These are phyloP conservation scores for Perca flavescens DNA, from an alignment of 2,113 vertebrate genomes.

Conservation along the genomic window DNA sequence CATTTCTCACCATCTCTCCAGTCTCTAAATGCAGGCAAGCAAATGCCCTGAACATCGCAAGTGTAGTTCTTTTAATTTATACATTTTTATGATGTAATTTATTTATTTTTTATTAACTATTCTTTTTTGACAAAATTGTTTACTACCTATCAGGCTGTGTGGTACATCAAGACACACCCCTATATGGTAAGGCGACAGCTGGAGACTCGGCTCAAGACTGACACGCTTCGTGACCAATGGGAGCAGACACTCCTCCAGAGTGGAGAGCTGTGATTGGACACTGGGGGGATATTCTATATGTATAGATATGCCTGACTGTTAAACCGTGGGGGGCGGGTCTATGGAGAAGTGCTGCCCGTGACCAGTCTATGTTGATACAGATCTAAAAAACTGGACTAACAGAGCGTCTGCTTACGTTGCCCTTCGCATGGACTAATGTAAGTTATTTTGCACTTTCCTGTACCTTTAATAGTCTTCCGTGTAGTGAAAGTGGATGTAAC, in stretches of 20 bases:
- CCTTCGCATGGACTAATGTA: slow-evolving; percentile 77
- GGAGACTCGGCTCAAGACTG: slow-evolving; percentile 57
- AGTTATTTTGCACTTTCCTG: slow-evolving; percentile 62
- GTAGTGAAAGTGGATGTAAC: neutral
- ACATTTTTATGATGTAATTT: neutral
- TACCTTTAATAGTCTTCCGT: neutral
- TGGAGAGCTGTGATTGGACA: slow-evolving; percentile 75
- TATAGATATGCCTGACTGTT: slow-evolving; percentile 79
- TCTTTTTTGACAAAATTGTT: slow-evolving; percentile 55
- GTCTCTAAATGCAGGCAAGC: neutral
- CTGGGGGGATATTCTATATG: slow-evolving; percentile 61
- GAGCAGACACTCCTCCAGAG: neutral
- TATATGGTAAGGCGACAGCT: slow-evolving; percentile 77
- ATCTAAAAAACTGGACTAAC: slow-evolving; percentile 75
- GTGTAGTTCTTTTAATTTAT: neutral
- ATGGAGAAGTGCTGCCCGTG: slow-evolving; percentile 73
- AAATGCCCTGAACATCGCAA: neutral
- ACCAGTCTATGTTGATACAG: slow-evolving; percentile 71
- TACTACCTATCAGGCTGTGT: slow-evolving; percentile 51
- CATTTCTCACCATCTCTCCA: neutral
- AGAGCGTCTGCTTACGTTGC: slow-evolving; percentile 51
- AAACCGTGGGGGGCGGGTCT: slow-evolving; percentile 76
- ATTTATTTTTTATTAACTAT: neutral
- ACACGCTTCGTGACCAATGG: slow-evolving; percentile 72
- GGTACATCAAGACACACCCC: slow-evolving; percentile 87